These are phyloP conservation scores for Riptortus pedestris DNA, from an alignment of 1,140 invertebrate genomes.

Conservation along the genomic window DNA sequence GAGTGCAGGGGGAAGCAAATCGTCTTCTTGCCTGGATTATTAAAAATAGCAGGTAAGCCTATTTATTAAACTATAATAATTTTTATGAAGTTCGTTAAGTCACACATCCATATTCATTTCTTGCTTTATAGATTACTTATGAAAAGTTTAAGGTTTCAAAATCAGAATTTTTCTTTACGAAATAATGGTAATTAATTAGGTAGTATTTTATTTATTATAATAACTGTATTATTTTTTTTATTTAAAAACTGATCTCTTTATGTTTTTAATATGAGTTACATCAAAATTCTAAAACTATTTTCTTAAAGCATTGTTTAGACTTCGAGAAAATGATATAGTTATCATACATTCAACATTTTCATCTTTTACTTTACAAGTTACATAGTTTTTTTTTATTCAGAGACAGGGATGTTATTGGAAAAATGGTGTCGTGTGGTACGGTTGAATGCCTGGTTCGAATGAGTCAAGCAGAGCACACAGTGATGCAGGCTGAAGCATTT, in stretches of 20 bases:
- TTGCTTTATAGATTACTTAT: no score
- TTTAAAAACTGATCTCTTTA: not conserved
- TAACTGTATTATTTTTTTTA: not conserved
- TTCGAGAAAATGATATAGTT: no score
- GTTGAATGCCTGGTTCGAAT: slow-evolving; percentile 65
- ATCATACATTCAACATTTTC: no score
- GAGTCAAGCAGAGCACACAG: slow-evolving; percentile 63
- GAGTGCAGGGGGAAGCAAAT: slow-evolving; percentile 74
- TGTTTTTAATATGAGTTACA: no score
- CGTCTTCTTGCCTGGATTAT: slow-evolving; percentile 71
- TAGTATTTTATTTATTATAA: no score
- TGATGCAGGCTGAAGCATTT: slow-evolving; percentile 83
- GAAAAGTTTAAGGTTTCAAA: no score
- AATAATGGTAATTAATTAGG: no score
- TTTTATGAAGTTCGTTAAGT: no score
- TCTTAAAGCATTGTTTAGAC: no score
- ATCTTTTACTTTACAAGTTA: not conserved
- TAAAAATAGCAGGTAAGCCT: slow-evolving; percentile 52
- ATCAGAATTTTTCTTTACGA: no score
- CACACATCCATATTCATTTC: no score
- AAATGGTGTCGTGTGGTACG: slow-evolving; percentile 54
- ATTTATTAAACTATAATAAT: not conserved
- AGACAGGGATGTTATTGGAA: slow-evolving; percentile 46
- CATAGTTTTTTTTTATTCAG: slow-evolving; percentile 32
- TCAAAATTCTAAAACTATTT: no score